Evolutionary conservation across 1,140 invertebrate genomes (phyloP).

Genomic region (Cydia strobilella): DNA sequence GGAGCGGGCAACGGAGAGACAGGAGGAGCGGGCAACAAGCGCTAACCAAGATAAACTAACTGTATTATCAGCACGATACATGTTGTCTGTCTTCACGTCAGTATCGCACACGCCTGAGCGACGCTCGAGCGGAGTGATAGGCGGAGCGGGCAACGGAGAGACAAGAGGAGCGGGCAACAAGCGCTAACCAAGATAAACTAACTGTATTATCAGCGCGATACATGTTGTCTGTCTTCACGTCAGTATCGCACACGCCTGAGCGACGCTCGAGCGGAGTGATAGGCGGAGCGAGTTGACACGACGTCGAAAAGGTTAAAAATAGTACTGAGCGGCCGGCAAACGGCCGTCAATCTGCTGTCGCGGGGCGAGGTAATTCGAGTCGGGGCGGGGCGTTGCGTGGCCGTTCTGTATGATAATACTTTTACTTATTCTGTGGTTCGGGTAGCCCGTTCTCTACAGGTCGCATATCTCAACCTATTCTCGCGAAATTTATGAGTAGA

Average conservation of each 20-base stretch:
- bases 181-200: not conserved
- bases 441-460: no score
- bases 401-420: no score
- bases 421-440: no score
- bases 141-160: not conserved
- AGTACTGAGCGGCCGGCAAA: no score
- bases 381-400: no score
- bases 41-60: slow-evolving; percentile 1
- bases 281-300: no score
- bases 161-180: not conserved
- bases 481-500: no score
- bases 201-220: slow-evolving; percentile 21
- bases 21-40: not conserved
- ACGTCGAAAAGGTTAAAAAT: no score
- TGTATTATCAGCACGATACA: slow-evolving; percentile 21
- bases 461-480: no score
- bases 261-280: not conserved
- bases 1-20: not conserved
- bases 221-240: slow-evolving; percentile 26
- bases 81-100: slow-evolving; percentile 24
- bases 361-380: no score
- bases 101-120: slow-evolving; percentile 6
- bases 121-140: not conserved
- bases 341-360: no score
- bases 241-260: slow-evolving; percentile 5